Evolutionary conservation across 2,113 vertebrate species (phyloP).

Genomic region (Prolemur simus): DNA sequence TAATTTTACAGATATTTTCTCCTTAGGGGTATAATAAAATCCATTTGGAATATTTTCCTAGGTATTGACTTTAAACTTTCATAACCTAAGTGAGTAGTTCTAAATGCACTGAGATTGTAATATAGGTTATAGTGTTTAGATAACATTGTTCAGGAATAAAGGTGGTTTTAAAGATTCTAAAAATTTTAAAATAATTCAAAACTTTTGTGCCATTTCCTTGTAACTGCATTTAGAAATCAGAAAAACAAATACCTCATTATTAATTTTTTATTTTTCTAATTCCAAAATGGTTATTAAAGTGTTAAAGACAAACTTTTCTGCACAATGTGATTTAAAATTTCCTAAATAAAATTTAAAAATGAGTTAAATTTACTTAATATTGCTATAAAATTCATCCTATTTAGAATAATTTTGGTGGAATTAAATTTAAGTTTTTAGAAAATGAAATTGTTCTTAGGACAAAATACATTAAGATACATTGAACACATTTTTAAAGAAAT

Average conservation of each 20-base stretch:
- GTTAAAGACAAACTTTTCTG: background rate
- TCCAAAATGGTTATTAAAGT: background rate
- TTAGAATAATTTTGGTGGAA: background rate
- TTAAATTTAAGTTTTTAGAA: background rate
- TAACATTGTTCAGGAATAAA: background rate
- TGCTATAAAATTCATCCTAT: background rate
- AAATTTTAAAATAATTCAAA: background rate
- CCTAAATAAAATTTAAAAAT: background rate
- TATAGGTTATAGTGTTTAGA: background rate
- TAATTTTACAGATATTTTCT: background rate
- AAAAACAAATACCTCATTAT: background rate
- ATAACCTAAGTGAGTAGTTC: background rate
- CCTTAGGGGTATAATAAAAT: background rate
- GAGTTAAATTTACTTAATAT: background rate
- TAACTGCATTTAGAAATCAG: background rate
- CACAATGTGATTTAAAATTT: background rate
- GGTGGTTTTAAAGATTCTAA: background rate
- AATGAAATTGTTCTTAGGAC: background rate
- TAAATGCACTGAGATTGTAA: background rate
- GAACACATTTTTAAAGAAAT: background rate
- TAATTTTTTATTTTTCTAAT: background rate
- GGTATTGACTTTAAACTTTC: background rate
- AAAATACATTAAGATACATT: background rate
- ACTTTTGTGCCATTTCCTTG: background rate
- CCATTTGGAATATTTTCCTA: background rate